These are phyloP conservation scores for Laspeyria flexula DNA, from an alignment of 2,888 invertebrate genomes.

Conservation along the genomic window DNA sequence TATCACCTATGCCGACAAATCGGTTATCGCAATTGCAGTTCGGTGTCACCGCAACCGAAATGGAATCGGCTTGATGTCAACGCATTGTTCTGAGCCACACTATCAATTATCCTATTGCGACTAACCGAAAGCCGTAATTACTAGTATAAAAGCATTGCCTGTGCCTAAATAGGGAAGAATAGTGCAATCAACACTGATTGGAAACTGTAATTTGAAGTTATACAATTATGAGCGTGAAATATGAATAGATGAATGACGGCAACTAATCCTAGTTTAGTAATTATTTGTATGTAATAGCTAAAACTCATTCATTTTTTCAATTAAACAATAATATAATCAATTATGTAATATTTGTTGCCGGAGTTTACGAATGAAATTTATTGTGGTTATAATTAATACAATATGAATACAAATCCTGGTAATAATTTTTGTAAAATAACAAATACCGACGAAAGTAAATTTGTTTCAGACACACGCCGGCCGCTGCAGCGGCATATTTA, in stretches of 20 bases:
- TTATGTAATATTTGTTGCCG: too few relatives aligned
- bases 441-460: too few relatives aligned
- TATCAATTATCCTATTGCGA: constrained; percentile 51
- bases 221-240: neutral
- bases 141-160: constrained; percentile 24
- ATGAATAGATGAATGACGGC: neutral
- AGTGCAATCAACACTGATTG: constrained; percentile 6
- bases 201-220: neutral
- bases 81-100: constrained; percentile 45
- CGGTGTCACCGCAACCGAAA: constrained; percentile 40
- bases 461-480: too few relatives aligned
- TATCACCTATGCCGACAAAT: constrained; percentile 22
- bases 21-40: constrained; percentile 33
- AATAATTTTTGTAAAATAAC: too few relatives aligned
- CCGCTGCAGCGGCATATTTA: too few relatives aligned
- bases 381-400: too few relatives aligned
- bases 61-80: constrained; percentile 42
- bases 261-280: too few relatives aligned
- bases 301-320: too few relatives aligned
- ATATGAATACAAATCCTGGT: too few relatives aligned
- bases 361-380: too few relatives aligned
- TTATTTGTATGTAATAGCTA: too few relatives aligned
- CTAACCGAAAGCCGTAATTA: constrained; percentile 43
- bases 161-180: constrained; percentile 12
- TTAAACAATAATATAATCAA: too few relatives aligned